Evolutionary conservation across 2,797 vertebrate genomes (phyloP), one percentile per base, ranked within the genome.

Genomic region (Tympanoctomys barrerae): DNA sequence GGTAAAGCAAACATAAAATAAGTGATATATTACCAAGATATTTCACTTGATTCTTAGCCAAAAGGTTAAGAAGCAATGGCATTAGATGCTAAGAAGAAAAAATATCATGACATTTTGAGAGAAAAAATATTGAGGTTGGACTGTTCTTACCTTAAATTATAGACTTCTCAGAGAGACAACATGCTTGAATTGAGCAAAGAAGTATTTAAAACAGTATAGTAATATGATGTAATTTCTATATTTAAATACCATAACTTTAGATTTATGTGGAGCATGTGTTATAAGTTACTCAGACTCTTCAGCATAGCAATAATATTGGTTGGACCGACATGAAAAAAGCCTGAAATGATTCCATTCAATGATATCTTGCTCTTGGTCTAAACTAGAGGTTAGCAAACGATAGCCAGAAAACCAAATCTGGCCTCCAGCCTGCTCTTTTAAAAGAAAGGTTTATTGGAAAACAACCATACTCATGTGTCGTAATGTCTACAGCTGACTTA

Each of bases 371-470:
- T 88, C 9, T 83, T 9, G 1, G 10, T 12, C 62, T 84, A 64
- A 83, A 62, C 31, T n/a, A 79, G n/a, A 36, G 36, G 46, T 59
- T 57, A 79, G 71, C 4, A 59, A 80, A 79, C n/a, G 70, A 64
- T 13, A 77, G 5, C 21, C 11, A 68, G 12, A 22, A 82, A 62
- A 46, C 13, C 36, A 89, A 73, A 70, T 54, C 31, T 64, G 64
- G 18, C n/a, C 59, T 8, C n/a, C 22, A 52, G 12, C n/a, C 42
- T 71, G 9, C 33, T 91, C 70, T 84, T 82, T 91, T 21, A 39
- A 88, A 88, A 79, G 84, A 91, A 79, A 89, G 36, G 16, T 73
- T 71, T 91, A 84, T 49, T 54, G 9, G 0, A n/a, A 95, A 90
- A 70, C 2, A 39, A 46, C 11, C n/a, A n/a, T 12, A n/a, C 10